A percentile compares a stretch with the other conserved stretches of the same genome.
Evolutionary conservation across 2,113 vertebrate genomes (phyloP).

Genomic region (Eulacestoma nigropectus): DNA sequence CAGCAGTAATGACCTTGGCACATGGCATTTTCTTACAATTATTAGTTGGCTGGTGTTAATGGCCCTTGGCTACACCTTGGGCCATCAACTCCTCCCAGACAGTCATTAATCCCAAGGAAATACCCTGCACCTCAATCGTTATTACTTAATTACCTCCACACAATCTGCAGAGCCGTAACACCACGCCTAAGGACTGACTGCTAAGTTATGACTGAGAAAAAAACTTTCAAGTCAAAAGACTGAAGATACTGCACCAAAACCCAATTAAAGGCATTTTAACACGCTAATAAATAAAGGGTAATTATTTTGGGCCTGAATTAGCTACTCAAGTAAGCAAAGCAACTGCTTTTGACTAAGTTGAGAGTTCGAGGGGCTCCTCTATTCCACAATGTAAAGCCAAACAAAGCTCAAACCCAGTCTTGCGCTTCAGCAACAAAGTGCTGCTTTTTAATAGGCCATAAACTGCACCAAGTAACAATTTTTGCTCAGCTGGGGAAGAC

Average conservation of each 20-base stretch:
- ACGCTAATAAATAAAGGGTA: not conserved
- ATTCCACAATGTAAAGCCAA: not conserved
- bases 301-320: not conserved
- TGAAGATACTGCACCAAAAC: not conserved
- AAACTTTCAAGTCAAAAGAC: slow-evolving; percentile 7
- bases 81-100: slow-evolving; percentile 71
- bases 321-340: not conserved
- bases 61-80: slow-evolving; percentile 64
- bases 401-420: not conserved
- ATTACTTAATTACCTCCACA: slow-evolving; percentile 46
- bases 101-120: slow-evolving; percentile 74
- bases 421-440: not conserved
- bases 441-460: not conserved
- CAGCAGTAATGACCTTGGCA: slow-evolving; percentile 27
- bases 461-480: not conserved
- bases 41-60: slow-evolving; percentile 67
- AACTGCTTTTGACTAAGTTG: not conserved
- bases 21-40: slow-evolving; percentile 59
- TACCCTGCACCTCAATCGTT: slow-evolving; percentile 46
- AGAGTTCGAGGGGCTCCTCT: not conserved
- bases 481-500: not conserved
- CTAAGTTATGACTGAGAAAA: not conserved
- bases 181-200: slow-evolving; percentile 25
- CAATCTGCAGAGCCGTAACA: slow-evolving; percentile 25
- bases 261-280: not conserved